phyloP scores from a whole-genome alignment of 2,888 invertebrate genomes.

The Lasius platythorax region DNA sequence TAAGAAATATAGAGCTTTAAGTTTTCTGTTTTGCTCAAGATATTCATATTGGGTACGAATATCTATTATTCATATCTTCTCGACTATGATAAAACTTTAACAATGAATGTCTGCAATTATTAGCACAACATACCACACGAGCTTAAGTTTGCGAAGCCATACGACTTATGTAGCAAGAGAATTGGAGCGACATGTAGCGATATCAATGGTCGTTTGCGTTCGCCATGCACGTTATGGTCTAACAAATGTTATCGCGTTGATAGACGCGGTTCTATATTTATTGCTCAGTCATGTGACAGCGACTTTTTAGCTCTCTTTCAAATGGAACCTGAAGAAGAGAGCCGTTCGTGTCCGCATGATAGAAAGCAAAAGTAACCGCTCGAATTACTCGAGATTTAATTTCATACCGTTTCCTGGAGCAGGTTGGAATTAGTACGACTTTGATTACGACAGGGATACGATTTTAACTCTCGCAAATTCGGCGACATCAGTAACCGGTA shows the following conservation, averaged over 20 bases:
- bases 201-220: neutral
- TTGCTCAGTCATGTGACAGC: neutral
- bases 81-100: neutral
- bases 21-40: neutral
- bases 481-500: neutral
- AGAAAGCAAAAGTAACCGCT: slow-evolving; percentile 35
- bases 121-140: neutral
- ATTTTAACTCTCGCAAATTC: slow-evolving; percentile 13
- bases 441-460: slow-evolving; percentile 12
- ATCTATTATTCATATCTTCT: neutral
- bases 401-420: neutral
- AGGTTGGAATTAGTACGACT: neutral
- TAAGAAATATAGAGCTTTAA: slow-evolving; percentile 10
- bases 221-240: neutral
- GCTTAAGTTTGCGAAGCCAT: slow-evolving; percentile 29
- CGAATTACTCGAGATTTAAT: slow-evolving; percentile 13
- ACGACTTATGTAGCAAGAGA: slow-evolving; percentile 18
- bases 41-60: too few relatives aligned
- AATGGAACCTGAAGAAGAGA: neutral
- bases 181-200: slow-evolving; percentile 34
- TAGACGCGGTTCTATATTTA: neutral
- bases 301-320: slow-evolving; percentile 19
- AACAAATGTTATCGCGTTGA: slow-evolving; percentile 4
- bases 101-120: slow-evolving; percentile 3
- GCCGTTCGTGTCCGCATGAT: neutral